Evolutionary conservation across 2,888 invertebrate genomes (phyloP), one percentile per base, ranked within the genome.

Genomic region (Archips xylosteana): DNA sequence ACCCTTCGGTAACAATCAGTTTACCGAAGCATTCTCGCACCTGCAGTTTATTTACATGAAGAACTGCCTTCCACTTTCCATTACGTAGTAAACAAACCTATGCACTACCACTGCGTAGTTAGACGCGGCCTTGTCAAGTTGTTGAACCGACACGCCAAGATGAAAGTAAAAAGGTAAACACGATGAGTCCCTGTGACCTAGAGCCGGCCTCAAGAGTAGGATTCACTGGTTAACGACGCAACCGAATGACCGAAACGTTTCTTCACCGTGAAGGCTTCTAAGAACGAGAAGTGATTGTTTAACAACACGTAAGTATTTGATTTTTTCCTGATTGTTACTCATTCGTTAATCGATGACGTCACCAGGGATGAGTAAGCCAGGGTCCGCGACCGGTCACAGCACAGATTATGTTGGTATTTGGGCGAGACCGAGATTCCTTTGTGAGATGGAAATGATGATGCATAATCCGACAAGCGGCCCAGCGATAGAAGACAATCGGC

Each of bases 301-400:
- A 76, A 71, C 76, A 77, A 71, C 70, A 77, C 76, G 77, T 75
- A n/a, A n/a, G n/a, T n/a, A 75, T 84, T 82, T 79, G 84, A 85
- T 89, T 90, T 88, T 88, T 89, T 83, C 83, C 76, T 81, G 83
- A 84, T 82, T 84, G 83, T 92, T 91, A 92, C 86, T 93, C 93
- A 92, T 85, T 80, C 85, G 82, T 85, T 87, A 88, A 90, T 89
- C 83, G 86, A 78, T 93, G 93, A 94, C 92, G 92, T 92, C 92
- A 93, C 76, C 57, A 6, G 77, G 77, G 80, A 83, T 93, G 93
- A 92, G 90, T 92, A 92, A 93, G 79, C 80, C 74, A 80, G 84
- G 85, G 80, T 82, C 51, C 85, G 81, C 67, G 74, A 80, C 81
- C 83, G 83, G 81, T 82, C 85, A 85, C 83, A 82, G 79, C 83